Evolutionary conservation across 2,113 vertebrate species (phyloP), one percentile per base, ranked within the genome.

Genomic region (Alces alces): DNA sequence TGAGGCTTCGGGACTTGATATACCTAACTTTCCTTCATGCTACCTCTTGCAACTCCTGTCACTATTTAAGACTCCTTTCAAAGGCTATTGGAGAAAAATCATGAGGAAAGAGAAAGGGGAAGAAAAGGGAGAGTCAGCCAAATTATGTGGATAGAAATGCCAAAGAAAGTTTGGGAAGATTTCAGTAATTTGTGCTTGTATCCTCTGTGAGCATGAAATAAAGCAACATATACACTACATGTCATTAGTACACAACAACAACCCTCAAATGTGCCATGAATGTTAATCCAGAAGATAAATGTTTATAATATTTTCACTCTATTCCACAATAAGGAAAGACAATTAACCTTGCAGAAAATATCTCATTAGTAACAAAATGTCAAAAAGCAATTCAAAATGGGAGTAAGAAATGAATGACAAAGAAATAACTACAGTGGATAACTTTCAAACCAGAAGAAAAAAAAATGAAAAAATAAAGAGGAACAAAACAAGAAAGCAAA

Each of bases 401-500:
- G 39, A 64, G 33, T 14, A 78, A 28, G 30, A 86, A 50, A 90
- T 89, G 21, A 14, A 16, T 43, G 25, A 91, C 60, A 94, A 92
- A 79, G 16, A 82, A 55, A 93, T 12, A 83, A 89, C 11, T 33
- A 97, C 12, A 96, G 70, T 54, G 17, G 1, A 43, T 93, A 82
- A 85, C 58, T 92, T 95, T 47, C 54, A 94, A 93, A 90, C 23
- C 23, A 64, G 30, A 95, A 88, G 15, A 70, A 96, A 76, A 70
- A 84, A 61, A 91, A 82, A 66, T 12, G 11, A 88, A 85, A 79
- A 78, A 88, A 76, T n/a, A n/a, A 87, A 73, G 6, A 95, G 9
- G 50, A 95, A 64, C 25, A 87, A 66, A 66, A 76, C 17, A 96
- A 89, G 36, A 95, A 89, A 95, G 50, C 6, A 96, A 97, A 95